Conservation (phyloP, 1,140 invertebrate genomes). For the Daktulosphaira vitifoliae region DNA sequence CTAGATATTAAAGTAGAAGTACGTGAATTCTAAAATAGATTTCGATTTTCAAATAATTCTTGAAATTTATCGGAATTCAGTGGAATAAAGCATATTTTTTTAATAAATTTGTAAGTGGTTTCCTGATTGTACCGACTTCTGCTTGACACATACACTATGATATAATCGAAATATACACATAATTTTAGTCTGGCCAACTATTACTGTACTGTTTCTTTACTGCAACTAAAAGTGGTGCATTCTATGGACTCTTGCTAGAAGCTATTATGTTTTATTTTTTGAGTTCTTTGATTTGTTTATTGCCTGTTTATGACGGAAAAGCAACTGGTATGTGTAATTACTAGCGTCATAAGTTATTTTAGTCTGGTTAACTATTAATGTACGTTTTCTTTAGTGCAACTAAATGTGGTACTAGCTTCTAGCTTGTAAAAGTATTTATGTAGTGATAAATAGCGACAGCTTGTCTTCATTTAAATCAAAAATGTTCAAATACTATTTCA, state of each 20-base stretch:
- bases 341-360: too few relatives aligned
- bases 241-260: constrained; percentile 34
- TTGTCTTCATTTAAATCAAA: constrained; percentile 31
- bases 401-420: neutral
- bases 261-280: constrained; percentile 33
- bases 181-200: constrained; percentile 15
- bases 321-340: too few relatives aligned
- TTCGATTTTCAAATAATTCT: constrained; percentile 43
- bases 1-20: constrained; percentile 41
- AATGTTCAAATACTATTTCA: constrained; percentile 34
- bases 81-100: neutral
- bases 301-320: too few relatives aligned
- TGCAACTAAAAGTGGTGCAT: constrained; percentile 35
- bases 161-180: constrained; percentile 41
- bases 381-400: neutral
- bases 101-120: constrained; percentile 38
- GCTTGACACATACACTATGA: constrained; percentile 35
- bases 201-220: constrained; percentile 37
- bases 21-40: constrained; percentile 42
- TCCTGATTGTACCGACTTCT: constrained; percentile 37
- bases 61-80: constrained; percentile 2
- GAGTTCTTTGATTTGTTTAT: constrained; percentile 39
- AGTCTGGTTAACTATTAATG: neutral
- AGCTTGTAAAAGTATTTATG: constrained; percentile 35
- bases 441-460: constrained; percentile 38